A percentile compares a stretch with the other conserved stretches of the same genome.
These are phyloP conservation scores for Drosophila simulans DNA, from an alignment of 1,140 invertebrate species.

Conservation along the genomic window DNA sequence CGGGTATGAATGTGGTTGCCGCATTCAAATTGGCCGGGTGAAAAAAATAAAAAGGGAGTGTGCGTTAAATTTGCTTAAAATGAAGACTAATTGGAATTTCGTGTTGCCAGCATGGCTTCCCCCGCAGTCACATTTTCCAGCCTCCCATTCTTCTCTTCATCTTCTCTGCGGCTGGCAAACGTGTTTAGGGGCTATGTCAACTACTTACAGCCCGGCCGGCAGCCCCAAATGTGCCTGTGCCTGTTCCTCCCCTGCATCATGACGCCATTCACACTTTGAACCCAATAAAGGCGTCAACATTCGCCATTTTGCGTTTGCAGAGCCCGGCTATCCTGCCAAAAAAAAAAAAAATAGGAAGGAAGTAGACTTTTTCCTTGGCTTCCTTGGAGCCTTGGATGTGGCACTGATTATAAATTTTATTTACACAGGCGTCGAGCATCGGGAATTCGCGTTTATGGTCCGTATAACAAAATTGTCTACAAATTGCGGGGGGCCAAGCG, in stretches of 20 bases:
- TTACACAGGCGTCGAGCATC: constrained; percentile 62
- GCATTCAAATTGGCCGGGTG: constrained; percentile 5
- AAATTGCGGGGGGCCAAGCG: constrained; percentile 41
- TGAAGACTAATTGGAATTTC: constrained; percentile 61
- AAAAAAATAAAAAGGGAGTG: constrained; percentile 10
- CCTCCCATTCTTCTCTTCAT: neutral
- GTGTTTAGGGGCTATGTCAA: constrained; percentile 61
- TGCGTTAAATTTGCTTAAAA: constrained; percentile 48
- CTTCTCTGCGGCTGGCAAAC: constrained; percentile 28
- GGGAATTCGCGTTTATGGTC: constrained; percentile 64
- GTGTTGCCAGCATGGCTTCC: constrained; percentile 17
- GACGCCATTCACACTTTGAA: constrained; percentile 55
- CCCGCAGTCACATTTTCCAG: neutral
- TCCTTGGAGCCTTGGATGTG: constrained; percentile 20
- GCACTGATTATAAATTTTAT: constrained; percentile 66
- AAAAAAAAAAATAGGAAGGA: neutral
- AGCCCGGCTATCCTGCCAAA: constrained; percentile 21
- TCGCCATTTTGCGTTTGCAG: constrained; percentile 52
- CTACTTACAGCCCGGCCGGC: constrained; percentile 39
- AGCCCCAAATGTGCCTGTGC: constrained; percentile 32
- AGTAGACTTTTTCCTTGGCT: constrained; percentile 25
- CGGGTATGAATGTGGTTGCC: neutral
- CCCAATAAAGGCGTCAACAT: constrained; percentile 67
- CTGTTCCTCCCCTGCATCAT: constrained; percentile 15
- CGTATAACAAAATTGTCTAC: constrained; percentile 67